Evolutionary conservation across 2,797 vertebrate genomes (phyloP).

Genomic region (Pangasius mekongensis): DNA sequence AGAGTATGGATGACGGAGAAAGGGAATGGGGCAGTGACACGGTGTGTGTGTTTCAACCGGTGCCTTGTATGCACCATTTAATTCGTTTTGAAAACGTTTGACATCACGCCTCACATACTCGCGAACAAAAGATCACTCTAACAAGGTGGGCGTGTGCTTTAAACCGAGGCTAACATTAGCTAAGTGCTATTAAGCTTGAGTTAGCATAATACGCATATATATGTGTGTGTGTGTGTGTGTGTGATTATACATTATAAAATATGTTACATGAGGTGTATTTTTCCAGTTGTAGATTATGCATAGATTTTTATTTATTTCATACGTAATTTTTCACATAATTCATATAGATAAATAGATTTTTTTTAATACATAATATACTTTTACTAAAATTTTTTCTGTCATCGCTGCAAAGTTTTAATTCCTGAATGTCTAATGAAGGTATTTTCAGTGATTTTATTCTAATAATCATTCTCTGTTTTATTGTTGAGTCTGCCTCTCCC

Average conservation of each 20-base stretch:
- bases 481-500: background rate
- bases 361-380: too few relatives aligned
- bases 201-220: background rate
- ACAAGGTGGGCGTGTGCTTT: background rate
- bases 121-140: too few relatives aligned
- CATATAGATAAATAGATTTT: too few relatives aligned
- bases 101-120: background rate
- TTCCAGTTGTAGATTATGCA: too few relatives aligned
- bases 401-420: too few relatives aligned
- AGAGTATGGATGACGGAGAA: constrained; percentile 11
- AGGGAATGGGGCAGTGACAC: background rate
- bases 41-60: background rate
- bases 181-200: background rate
- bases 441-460: background rate
- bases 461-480: background rate
- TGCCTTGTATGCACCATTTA: background rate
- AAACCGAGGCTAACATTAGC: background rate
- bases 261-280: too few relatives aligned
- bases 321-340: too few relatives aligned
- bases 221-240: too few relatives aligned
- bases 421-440: too few relatives aligned
- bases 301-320: too few relatives aligned
- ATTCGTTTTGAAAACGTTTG: background rate
- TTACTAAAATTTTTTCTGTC: too few relatives aligned
- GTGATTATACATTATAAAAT: too few relatives aligned